Evolutionary conservation across 2,797 vertebrate genomes (phyloP), one percentile per base, ranked within the genome.

Genomic region (Periparus ater): DNA sequence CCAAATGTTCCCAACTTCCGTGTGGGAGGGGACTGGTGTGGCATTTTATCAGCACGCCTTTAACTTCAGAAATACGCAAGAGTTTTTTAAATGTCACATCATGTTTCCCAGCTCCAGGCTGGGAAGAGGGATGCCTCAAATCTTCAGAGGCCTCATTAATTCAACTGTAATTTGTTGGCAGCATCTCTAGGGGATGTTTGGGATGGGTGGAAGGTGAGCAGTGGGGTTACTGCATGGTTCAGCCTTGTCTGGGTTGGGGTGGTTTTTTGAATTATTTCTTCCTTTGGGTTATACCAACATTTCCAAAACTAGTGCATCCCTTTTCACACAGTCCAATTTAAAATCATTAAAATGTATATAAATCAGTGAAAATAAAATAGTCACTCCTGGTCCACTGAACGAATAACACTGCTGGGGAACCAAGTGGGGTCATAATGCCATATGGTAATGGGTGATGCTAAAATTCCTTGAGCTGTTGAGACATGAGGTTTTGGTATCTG

Each of bases 341-440:
- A 67, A 86, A 91, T 55, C 7, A n/a, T n/a, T 27, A 26, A 44
- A 27, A 36, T 16, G 1, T 42, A 7, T 20, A 3, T 32, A 61
- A 70, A 34, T 42, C 42, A 23, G 7, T 7, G 17, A 57, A 67
- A 75, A 66, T 53, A 25, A 19, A 58, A 12, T 0, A 2, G 42
- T 80, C 10, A 7, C 20, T 71, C 23, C 26, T 51, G 23, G 22
- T 66, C 58, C 61, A 32, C n/a, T 27, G 47, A 51, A 16, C 30
- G 42, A 81, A 42, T 17, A 30, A 34, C 6, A 27, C 16, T n/a
- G 32, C 45, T 38, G 38, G 18, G 47, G 65, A 74, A 54, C 7
- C 4, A 30, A 36, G 47, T 11, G n/a, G 12, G 1, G 0, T n/a
- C 7, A 3, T n/a, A n/a, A 17, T 19, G 7, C 40, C 21, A 1